Conservation (phyloP, 1,140 invertebrate species). For the Drosophila jambulina region DNA sequence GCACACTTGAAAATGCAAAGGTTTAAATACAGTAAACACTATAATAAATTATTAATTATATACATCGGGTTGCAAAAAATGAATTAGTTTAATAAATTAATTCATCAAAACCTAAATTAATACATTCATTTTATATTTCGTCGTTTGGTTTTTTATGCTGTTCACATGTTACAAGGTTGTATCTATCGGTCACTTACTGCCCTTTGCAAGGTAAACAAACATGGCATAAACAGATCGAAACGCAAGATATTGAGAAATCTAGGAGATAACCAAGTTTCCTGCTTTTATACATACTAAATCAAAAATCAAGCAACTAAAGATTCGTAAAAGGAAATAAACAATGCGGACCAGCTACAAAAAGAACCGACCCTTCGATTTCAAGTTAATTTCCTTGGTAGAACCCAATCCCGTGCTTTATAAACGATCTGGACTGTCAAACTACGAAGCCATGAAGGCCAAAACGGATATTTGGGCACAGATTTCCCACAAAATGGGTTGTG, state of each 20-base stretch:
- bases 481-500: slow-evolving; percentile 59
- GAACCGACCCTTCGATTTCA: slow-evolving; percentile 81
- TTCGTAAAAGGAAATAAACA: not conserved
- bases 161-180: not conserved
- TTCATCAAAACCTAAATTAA: not conserved
- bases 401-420: slow-evolving; percentile 70
- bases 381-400: slow-evolving; percentile 73
- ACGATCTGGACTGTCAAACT: slow-evolving; percentile 68
- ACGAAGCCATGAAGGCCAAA: slow-evolving; percentile 78
- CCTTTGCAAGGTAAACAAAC: slow-evolving; percentile 16
- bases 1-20: slow-evolving; percentile 1
- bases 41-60: not conserved
- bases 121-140: not conserved
- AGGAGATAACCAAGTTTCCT: not conserved
- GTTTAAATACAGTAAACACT: not conserved
- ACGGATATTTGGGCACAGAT: slow-evolving; percentile 72
- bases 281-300: not conserved
- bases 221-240: not conserved
- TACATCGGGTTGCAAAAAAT: too few species aligned
- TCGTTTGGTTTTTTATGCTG: not conserved
- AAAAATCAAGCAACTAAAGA: not conserved
- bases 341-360: slow-evolving; percentile 82
- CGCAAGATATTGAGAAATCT: not conserved
- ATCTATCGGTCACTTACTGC: not conserved
- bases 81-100: too few species aligned